phyloP scores from a whole-genome alignment of 2,113 vertebrate species.

The Cinclus mexicanus region DNA sequence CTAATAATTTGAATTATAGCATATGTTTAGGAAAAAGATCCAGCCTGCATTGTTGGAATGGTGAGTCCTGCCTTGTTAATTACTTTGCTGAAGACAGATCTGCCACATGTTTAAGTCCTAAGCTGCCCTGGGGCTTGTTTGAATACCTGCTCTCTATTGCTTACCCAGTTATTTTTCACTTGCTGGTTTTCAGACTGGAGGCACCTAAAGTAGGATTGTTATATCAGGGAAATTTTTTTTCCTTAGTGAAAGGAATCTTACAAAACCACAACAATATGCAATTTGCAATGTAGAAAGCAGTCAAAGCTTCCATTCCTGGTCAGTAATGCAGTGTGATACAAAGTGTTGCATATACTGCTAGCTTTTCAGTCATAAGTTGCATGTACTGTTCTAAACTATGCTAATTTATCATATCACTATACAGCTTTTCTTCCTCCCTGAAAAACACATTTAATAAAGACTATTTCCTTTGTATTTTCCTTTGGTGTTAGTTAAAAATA shows the following conservation, averaged over 20 bases:
- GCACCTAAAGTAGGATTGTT: neutral
- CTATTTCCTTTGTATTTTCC: slow-evolving; percentile 38
- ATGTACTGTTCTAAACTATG: neutral
- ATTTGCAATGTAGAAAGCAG: neutral
- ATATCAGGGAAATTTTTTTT: neutral
- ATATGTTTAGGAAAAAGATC: neutral
- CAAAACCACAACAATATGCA: neutral
- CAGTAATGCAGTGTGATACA: neutral
- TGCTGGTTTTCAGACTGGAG: neutral
- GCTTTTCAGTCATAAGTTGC: neutral
- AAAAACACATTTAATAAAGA: slow-evolving; percentile 4
- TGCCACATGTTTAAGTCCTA: slow-evolving; percentile 4
- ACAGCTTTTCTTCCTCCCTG: neutral
- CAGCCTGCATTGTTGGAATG: neutral
- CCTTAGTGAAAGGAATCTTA: neutral
- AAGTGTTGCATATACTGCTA: neutral
- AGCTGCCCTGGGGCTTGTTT: slow-evolving; percentile 38
- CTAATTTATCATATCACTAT: neutral
- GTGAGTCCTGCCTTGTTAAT: neutral
- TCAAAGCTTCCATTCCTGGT: neutral
- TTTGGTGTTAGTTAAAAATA: slow-evolving; percentile 57
- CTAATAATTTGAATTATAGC: neutral
- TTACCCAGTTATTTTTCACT: slow-evolving; percentile 3
- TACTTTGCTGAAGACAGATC: slow-evolving; percentile 38
- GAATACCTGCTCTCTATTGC: slow-evolving; percentile 40